Percentiles rank a stretch among this genome's conserved stretches.
Conservation (phyloP, 2,797 vertebrate species). For the Tympanoctomys barrerae region DNA sequence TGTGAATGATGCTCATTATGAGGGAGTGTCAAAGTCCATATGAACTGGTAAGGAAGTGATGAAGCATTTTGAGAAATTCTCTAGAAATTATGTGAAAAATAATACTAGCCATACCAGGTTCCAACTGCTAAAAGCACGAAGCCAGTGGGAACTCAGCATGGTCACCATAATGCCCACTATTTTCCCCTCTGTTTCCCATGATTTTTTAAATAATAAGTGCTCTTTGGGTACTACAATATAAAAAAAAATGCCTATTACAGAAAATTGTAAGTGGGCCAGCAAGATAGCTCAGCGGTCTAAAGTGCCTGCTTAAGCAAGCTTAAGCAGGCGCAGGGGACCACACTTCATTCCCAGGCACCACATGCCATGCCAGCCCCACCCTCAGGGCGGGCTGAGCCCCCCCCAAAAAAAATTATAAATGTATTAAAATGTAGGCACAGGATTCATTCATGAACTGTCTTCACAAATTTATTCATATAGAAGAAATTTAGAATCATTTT, state of each 20-base stretch:
- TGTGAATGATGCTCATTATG: constrained; percentile 35
- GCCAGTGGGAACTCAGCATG: background rate
- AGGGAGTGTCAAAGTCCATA: background rate
- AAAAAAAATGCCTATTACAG: background rate
- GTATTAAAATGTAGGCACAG: background rate
- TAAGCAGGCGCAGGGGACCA: no score
- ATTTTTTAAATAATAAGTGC: background rate
- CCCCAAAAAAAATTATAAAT: background rate
- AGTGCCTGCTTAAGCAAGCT: no score
- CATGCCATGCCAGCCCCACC: no score
- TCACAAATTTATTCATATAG: background rate
- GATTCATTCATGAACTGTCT: background rate
- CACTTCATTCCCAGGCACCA: no score
- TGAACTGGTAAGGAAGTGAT: background rate
- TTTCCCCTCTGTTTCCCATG: background rate
- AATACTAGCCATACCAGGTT: background rate
- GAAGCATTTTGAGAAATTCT: constrained; percentile 46
- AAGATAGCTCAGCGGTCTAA: no score
- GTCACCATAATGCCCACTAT: background rate
- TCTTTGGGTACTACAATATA: background rate
- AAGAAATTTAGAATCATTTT: constrained; percentile 45
- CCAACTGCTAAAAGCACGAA: constrained; percentile 55
- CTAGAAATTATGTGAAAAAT: constrained; percentile 27
- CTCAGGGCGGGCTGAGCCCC: no score
- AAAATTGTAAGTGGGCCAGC: background rate